Evolutionary conservation across 2,113 vertebrate species (phyloP).

Genomic region (Coregonus clupeaformis): DNA sequence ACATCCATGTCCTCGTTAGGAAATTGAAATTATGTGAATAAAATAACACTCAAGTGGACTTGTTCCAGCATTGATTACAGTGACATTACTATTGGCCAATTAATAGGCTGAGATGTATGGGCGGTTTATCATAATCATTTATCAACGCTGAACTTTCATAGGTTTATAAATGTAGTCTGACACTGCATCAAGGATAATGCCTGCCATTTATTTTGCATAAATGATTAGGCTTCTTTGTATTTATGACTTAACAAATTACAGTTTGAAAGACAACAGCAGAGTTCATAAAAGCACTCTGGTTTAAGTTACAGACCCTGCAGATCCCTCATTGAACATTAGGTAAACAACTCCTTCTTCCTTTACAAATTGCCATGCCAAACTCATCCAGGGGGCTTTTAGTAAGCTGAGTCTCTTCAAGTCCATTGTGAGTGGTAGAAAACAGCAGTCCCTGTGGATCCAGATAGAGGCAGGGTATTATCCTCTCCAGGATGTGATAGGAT

Average conservation of each 20-base stretch:
- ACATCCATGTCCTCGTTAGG: slow-evolving; percentile 22
- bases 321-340: background rate
- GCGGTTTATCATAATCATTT: background rate
- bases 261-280: slow-evolving; percentile 1
- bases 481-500: slow-evolving; percentile 12
- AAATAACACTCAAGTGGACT: slow-evolving; percentile 14
- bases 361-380: slow-evolving; percentile 3
- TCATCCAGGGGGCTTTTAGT: slow-evolving; percentile 27
- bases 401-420: slow-evolving; percentile 44
- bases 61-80: slow-evolving; percentile 14
- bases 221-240: background rate
- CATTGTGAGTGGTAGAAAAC: slow-evolving; percentile 41
- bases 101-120: slow-evolving; percentile 12
- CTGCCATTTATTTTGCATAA: too few species aligned
- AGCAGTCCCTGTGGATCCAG: slow-evolving; percentile 39
- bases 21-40: slow-evolving; percentile 31
- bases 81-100: too few species aligned
- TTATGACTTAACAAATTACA: background rate
- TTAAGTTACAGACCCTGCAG: slow-evolving; percentile 3
- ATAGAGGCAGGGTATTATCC: slow-evolving; percentile 17
- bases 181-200: too few species aligned
- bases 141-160: background rate
- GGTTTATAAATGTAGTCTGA: background rate
- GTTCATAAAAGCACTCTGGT: slow-evolving; percentile 5
- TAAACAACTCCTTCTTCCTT: slow-evolving; percentile 22